Evolutionary conservation across 2,113 vertebrate species (phyloP), one percentile per base, ranked within the genome.

Genomic region (Apeltes quadracus): DNA sequence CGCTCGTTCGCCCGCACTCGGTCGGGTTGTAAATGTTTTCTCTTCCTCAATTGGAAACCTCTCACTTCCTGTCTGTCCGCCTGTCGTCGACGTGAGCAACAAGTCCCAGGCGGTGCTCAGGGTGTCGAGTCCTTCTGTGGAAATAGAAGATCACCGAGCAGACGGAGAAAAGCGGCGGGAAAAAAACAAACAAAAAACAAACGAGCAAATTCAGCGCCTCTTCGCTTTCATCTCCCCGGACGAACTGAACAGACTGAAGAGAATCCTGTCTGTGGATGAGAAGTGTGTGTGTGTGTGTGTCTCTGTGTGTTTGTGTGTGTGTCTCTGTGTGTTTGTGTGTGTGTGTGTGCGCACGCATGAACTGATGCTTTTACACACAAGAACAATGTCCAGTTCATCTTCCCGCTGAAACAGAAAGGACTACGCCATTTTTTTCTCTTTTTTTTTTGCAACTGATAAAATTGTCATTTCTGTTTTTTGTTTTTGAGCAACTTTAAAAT

Each of bases 321-420:
- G 86, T 13, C 8, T n/a, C 20, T 20, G 20, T 8, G 70, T 56
- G 65, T 54, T 70, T 73, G 70, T 59, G 56, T 56, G 50, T 38
- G 38, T n/a, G 72, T 53, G 70, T 69, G 67, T 0, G 79, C 78
- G 83, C 84, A 84, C 86, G 87, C 88, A 89, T 88, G 87, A 85
- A 84, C 87, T 80, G 84, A 89, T 85, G 87, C 83, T 90, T 90
- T 89, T 85, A 88, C 81, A 84, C 87, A 90, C 87, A 86, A 84
- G 82, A 85, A 85, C 73, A 55, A 84, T 57, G 78, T 89, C 93
- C 87, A 91, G 91, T 89, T 91, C 91, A 91, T 87, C 91, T 92
- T 61, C 93, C 71, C 32, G 83, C 50, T 62, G 66, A 83, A 88
- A 84, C 69, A 61, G 66, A 93, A 90, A 88, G 88, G 93, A 92